phyloP scores from a whole-genome alignment of 1,140 invertebrate species.

The Heliconius melpomene region DNA sequence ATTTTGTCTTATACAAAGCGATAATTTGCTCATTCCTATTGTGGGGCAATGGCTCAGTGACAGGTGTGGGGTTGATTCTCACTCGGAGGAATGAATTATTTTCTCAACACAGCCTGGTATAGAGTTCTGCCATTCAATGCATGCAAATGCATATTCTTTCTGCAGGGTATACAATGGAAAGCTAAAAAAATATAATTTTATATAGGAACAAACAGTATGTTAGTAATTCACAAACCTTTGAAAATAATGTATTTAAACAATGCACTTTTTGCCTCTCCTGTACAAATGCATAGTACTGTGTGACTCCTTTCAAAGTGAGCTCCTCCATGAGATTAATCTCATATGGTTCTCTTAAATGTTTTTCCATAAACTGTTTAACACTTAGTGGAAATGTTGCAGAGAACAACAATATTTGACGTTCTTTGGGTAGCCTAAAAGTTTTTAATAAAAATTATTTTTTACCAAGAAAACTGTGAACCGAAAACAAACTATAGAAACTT shows the following conservation, averaged over 20 bases:
- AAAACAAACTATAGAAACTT: neutral
- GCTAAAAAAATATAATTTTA: too few relatives aligned
- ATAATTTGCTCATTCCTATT: neutral
- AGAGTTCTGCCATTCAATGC: too few relatives aligned
- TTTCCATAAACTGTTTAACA: constrained; percentile 99
- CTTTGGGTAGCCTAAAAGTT: constrained; percentile 88
- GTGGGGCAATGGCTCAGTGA: too few relatives aligned
- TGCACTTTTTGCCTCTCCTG: constrained; percentile 99
- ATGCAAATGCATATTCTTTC: too few relatives aligned
- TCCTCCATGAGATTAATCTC: constrained; percentile 99
- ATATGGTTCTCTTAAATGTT: constrained; percentile 97
- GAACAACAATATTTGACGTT: constrained; percentile 98
- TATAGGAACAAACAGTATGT: too few relatives aligned
- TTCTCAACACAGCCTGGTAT: too few relatives aligned
- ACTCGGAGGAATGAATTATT: too few relatives aligned
- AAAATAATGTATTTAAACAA: constrained; percentile 99
- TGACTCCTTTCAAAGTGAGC: constrained; percentile 98
- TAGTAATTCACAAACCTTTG: constrained; percentile 87
- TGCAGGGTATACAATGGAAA: too few relatives aligned
- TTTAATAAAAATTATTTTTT: neutral
- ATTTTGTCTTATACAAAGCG: neutral
- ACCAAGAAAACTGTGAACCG: neutral
- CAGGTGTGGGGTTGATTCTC: too few relatives aligned
- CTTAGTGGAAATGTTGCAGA: constrained; percentile 99
- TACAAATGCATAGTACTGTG: constrained; percentile 99